These are phyloP conservation scores for Hofmannophila pseudospretella DNA, from an alignment of 2,888 invertebrate species.

Conservation along the genomic window DNA sequence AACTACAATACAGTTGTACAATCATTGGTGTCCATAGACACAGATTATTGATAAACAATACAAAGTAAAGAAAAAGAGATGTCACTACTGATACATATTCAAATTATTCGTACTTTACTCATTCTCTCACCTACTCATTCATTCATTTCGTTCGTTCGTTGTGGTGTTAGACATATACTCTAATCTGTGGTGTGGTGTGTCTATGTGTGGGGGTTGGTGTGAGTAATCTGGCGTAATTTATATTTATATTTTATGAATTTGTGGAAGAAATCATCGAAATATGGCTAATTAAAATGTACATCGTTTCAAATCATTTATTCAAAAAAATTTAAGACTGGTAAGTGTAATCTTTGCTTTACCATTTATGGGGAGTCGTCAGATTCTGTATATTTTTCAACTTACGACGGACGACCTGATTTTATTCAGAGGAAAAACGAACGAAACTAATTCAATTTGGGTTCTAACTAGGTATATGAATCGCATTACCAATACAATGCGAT, in stretches of 20 bases:
- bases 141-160: too few species aligned
- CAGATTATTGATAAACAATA: neutral
- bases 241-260: constrained; percentile 10
- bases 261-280: constrained; percentile 1
- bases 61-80: too few species aligned
- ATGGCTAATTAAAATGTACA: constrained; percentile 5
- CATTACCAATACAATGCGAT: too few species aligned
- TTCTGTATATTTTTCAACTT: constrained; percentile 15
- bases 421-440: neutral
- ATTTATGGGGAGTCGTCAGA: constrained; percentile 7
- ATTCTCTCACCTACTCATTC: neutral
- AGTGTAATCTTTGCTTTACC: constrained; percentile 13
- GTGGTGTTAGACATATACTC: too few species aligned
- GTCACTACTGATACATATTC: too few species aligned
- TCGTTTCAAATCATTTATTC: neutral
- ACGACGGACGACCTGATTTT: constrained; percentile 30
- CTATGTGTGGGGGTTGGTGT: too few species aligned
- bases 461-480: too few species aligned
- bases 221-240: constrained; percentile 11
- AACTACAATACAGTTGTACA: neutral
- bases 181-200: too few species aligned
- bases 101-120: too few species aligned
- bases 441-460: too few species aligned
- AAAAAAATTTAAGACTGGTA: constrained; percentile 22
- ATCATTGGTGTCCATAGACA: too few species aligned